Evolutionary conservation across 2,113 vertebrate genomes (phyloP).

Genomic region (Delphinus delphis): DNA sequence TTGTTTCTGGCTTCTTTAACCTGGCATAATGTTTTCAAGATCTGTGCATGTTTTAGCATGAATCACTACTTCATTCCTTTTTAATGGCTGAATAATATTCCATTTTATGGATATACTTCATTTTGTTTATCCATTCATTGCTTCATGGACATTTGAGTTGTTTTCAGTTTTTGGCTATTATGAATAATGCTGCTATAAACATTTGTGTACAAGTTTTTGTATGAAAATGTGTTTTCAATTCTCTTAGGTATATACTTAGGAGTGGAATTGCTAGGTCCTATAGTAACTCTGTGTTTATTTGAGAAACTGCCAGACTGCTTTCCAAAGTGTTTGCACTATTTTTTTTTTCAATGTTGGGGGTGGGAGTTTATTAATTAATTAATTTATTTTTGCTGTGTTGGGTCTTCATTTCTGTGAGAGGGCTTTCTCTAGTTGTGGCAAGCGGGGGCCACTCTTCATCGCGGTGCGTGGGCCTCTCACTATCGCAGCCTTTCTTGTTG

Average conservation of each 20-base stretch:
- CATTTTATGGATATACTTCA: not conserved
- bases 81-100: not conserved
- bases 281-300: not conserved
- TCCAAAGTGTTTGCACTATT: not conserved
- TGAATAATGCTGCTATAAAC: slow-evolving; percentile 21
- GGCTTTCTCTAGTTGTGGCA: too few species aligned
- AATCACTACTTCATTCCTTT: not conserved
- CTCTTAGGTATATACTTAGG: not conserved
- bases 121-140: not conserved
- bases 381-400: too few species aligned
- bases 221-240: not conserved
- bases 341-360: not conserved
- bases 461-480: too few species aligned
- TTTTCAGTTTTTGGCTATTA: too few species aligned
- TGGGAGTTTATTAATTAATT: too few species aligned
- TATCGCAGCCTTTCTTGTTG: too few species aligned
- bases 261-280: not conserved
- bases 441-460: too few species aligned
- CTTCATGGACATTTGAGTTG: not conserved
- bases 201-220: not conserved
- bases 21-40: slow-evolving; percentile 2
- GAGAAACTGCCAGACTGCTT: not conserved
- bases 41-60: not conserved
- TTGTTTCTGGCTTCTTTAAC: not conserved
- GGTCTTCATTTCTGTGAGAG: too few species aligned